Evolutionary conservation across 2,113 vertebrate genomes (phyloP).

Genomic region (Salvelinus sp.): DNA sequence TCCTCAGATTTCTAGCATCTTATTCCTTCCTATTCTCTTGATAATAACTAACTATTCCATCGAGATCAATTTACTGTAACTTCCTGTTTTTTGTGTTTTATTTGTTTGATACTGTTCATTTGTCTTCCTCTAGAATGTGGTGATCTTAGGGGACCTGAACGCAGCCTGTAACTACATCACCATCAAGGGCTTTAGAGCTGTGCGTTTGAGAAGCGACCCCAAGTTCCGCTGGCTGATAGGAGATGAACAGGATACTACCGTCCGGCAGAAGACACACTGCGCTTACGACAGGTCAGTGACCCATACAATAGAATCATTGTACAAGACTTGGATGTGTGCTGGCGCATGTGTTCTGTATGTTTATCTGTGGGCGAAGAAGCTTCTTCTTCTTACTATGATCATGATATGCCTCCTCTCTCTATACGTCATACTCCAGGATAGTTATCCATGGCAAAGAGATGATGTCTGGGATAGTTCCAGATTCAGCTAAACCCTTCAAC

Average conservation of each 20-base stretch:
- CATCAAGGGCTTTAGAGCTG: conserved; percentile 69
- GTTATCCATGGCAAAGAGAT: conserved; percentile 74
- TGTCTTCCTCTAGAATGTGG: neutral
- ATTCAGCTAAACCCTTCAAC: conserved; percentile 79
- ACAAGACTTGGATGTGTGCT: neutral
- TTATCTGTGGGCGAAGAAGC: too few species aligned
- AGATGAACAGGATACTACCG: conserved; percentile 82
- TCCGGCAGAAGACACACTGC: conserved; percentile 76
- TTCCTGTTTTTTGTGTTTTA: neutral
- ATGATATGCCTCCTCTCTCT: neutral
- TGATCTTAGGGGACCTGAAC: conserved; percentile 79
- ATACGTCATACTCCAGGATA: neutral
- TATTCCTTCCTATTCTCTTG: conserved; percentile 62
- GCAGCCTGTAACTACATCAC: conserved; percentile 83
- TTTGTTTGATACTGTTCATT: neutral
- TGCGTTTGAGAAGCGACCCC: conserved; percentile 72
- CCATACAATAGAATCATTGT: neutral
- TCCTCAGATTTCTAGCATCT: too few species aligned
- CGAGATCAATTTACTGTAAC: neutral
- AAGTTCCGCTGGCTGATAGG: conserved; percentile 83
- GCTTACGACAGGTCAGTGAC: conserved; percentile 79
- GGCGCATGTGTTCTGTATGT: neutral
- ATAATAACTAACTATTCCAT: too few species aligned
- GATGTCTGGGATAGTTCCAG: conserved; percentile 66
- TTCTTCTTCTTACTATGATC: neutral